Percentiles rank a stretch among this genome's conserved stretches.
phyloP scores from a whole-genome alignment of 2,888 invertebrate genomes.

The Phengaris arion region DNA sequence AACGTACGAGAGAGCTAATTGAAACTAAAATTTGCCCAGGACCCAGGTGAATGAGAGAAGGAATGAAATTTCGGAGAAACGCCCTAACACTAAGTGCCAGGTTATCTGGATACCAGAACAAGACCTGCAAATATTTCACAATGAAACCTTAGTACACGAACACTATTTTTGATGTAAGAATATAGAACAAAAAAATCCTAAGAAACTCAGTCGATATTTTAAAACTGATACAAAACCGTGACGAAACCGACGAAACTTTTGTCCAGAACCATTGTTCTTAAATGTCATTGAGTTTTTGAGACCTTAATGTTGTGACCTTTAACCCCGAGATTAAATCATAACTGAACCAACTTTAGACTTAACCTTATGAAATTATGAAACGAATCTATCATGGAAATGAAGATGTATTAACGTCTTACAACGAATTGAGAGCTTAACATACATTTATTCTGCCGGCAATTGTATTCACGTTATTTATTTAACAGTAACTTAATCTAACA shows the following conservation, averaged over 20 bases:
- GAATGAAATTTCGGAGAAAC: too few relatives aligned
- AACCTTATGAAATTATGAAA: constrained; percentile 20
- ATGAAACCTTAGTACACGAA: too few relatives aligned
- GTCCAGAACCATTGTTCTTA: constrained; percentile 27
- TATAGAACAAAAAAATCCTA: background rate
- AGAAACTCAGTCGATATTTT: background rate
- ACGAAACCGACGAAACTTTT: constrained; percentile 2
- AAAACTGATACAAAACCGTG: constrained; percentile 8
- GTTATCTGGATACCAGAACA: too few relatives aligned
- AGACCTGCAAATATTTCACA: too few relatives aligned
- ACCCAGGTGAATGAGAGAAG: too few relatives aligned
- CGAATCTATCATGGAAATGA: constrained; percentile 11
- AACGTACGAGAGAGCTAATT: too few relatives aligned
- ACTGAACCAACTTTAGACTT: constrained; percentile 15
- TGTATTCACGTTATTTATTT: too few relatives aligned
- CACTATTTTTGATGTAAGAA: too few relatives aligned
- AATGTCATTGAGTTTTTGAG: constrained; percentile 28
- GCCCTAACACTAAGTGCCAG: too few relatives aligned
- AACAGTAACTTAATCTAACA: too few relatives aligned
- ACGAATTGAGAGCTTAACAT: background rate
- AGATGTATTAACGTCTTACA: constrained; percentile 14
- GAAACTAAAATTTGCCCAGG: too few relatives aligned
- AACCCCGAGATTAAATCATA: constrained; percentile 25
- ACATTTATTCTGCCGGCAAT: too few relatives aligned
- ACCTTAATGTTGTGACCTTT: constrained; percentile 19